Conservation (phyloP, 2,113 vertebrate species). For the Callithrix jacchus region DNA sequence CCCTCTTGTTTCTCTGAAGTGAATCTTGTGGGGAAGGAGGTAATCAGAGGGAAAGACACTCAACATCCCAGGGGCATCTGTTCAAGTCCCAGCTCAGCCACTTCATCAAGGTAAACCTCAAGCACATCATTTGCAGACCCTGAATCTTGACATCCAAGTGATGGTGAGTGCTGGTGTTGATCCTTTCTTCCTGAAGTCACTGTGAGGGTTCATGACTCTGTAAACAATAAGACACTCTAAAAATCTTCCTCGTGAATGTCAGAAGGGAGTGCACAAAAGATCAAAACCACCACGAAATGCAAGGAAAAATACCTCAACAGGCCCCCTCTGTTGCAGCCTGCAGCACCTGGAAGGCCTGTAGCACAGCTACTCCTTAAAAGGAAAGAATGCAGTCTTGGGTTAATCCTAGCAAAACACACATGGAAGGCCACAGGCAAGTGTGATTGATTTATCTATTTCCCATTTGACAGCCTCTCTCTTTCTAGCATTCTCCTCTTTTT, state of each 20-base stretch:
- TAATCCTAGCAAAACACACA: neutral
- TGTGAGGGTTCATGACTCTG: fast-evolving
- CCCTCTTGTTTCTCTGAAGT: neutral
- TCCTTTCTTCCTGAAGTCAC: neutral
- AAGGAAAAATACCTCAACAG: too few relatives aligned
- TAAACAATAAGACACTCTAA: neutral
- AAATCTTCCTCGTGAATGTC: neutral
- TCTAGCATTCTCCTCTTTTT: neutral
- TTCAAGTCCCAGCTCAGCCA: neutral
- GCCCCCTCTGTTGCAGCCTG: too few relatives aligned
- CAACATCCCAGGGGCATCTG: neutral
- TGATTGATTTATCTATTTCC: neutral
- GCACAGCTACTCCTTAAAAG: fast-evolving
- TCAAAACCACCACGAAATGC: neutral
- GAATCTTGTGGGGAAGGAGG: neutral
- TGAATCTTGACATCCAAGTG: neutral
- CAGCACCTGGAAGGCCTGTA: neutral
- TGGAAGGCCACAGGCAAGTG: neutral
- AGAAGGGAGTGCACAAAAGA: neutral
- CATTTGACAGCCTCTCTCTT: neutral
- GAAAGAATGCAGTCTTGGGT: neutral
- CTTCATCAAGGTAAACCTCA: neutral
- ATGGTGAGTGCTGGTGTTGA: fast-evolving
- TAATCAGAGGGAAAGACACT: neutral
- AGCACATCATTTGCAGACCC: neutral